Conservation (phyloP, 2,113 vertebrate species). For the Calcarius ornatus region DNA sequence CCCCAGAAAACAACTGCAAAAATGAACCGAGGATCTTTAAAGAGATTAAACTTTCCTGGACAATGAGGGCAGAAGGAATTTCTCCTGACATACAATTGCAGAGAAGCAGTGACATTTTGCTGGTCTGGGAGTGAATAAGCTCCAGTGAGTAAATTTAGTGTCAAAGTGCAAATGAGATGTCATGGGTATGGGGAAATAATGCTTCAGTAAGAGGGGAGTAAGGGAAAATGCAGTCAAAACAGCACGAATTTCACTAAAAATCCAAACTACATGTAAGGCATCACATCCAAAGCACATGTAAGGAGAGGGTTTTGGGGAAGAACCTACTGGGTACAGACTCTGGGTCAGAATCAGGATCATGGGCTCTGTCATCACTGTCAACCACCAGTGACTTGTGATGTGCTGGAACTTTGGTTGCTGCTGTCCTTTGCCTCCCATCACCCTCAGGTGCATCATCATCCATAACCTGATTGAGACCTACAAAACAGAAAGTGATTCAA, state of each 20-base stretch:
- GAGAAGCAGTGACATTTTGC: background rate
- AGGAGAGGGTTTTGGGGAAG: background rate
- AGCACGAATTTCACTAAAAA: background rate
- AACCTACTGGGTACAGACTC: conserved; percentile 46
- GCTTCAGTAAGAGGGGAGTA: background rate
- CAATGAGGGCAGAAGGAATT: background rate
- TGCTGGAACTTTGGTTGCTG: background rate
- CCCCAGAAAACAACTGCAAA: background rate
- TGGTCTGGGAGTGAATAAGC: background rate
- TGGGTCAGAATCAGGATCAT: background rate
- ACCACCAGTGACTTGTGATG: background rate
- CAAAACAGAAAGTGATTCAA: background rate
- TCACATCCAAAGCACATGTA: background rate
- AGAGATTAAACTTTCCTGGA: background rate
- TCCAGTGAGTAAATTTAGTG: background rate
- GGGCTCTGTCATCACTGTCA: conserved; percentile 11
- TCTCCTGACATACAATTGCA: background rate
- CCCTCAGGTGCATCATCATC: background rate
- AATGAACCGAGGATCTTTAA: background rate
- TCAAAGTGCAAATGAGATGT: background rate
- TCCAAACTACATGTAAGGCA: background rate
- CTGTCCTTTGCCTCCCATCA: conserved; percentile 28
- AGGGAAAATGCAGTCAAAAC: background rate
- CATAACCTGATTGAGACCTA: conserved; percentile 76
- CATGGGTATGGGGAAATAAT: background rate